These are phyloP conservation scores for Graptemys geographica DNA, from an alignment of 2,797 vertebrate species.

Conservation along the genomic window DNA sequence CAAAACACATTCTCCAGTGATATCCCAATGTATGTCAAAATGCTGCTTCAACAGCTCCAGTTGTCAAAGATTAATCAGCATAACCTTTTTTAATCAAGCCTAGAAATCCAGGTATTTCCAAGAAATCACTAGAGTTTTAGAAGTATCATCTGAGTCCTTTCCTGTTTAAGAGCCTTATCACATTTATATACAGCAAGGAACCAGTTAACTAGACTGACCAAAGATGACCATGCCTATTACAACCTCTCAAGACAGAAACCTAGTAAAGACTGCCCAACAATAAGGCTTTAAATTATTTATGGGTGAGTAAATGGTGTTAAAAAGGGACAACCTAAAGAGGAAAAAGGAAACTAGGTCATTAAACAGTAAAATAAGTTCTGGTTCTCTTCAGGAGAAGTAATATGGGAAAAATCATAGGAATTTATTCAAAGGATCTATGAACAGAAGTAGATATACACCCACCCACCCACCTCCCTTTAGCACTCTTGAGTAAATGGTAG, in stretches of 20 bases:
- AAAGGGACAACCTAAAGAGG: neutral
- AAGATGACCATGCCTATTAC: neutral
- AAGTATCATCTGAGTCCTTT: neutral
- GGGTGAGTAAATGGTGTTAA: neutral
- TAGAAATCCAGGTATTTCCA: neutral
- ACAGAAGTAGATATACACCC: neutral
- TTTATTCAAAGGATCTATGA: neutral
- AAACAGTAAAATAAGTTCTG: neutral
- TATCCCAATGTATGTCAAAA: neutral
- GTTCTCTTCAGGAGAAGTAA: neutral
- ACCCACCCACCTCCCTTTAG: neutral
- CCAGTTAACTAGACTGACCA: neutral
- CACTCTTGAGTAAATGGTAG: neutral
- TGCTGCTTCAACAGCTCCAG: neutral
- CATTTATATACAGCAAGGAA: neutral
- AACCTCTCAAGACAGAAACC: neutral
- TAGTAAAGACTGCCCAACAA: neutral
- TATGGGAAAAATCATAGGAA: no score
- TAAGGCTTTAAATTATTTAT: neutral
- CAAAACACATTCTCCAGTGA: neutral
- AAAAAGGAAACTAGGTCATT: neutral
- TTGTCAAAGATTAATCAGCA: neutral
- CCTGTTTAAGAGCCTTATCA: neutral
- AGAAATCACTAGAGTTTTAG: neutral
- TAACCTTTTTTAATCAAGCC: neutral